Conservation (phyloP, 2,797 vertebrate genomes). For the Neopelma chrysocephalum region DNA sequence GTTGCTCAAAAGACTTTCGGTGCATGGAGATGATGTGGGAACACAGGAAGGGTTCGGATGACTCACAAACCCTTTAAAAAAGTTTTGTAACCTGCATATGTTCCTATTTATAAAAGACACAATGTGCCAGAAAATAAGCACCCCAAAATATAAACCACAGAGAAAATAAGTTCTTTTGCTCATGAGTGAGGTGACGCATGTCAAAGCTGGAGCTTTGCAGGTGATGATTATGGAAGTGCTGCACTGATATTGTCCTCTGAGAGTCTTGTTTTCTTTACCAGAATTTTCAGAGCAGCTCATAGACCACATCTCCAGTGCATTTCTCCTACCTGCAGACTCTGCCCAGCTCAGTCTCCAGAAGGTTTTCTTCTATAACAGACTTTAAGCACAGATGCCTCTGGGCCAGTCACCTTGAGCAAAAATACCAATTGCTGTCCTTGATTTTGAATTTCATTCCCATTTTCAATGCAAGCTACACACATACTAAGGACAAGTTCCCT, state of each 20-base stretch:
- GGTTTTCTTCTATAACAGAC: not conserved
- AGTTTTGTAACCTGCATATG: not conserved
- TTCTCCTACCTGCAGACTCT: not conserved
- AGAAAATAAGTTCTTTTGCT: not conserved
- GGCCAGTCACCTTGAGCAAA: not conserved
- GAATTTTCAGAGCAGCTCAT: not conserved
- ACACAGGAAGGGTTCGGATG: not conserved
- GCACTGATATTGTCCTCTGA: not conserved
- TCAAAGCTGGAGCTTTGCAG: not conserved
- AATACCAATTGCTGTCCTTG: not conserved
- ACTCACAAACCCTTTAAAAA: not conserved
- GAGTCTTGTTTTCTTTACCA: not conserved
- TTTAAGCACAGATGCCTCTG: not conserved
- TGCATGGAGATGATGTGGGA: not conserved
- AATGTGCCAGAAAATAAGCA: not conserved
- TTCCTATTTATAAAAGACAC: not conserved
- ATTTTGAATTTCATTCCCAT: not conserved
- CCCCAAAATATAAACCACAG: not conserved
- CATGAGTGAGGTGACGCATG: not conserved
- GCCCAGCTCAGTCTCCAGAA: not conserved
- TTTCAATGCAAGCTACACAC: not conserved
- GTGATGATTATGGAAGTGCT: not conserved
- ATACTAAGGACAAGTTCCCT: not conserved
- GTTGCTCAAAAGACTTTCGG: not conserved
- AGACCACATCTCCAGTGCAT: not conserved